Evolutionary conservation across 2,888 invertebrate genomes (phyloP).

Genomic region (Eupithecia pulchellata): DNA sequence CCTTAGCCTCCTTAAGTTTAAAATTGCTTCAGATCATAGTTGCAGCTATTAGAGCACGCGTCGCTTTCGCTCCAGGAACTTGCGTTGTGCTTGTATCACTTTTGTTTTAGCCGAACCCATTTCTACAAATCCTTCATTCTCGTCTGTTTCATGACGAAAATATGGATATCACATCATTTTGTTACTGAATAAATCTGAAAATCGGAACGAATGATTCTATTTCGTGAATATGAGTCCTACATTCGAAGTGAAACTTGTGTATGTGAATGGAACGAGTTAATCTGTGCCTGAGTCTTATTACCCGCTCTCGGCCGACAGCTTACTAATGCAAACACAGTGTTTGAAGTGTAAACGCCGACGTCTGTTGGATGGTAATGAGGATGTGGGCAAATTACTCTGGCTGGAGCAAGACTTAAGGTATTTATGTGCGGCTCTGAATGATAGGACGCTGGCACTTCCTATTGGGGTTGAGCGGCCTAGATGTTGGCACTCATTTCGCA

Average conservation of each 20-base stretch:
- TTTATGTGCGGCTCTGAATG: slow-evolving; percentile 38
- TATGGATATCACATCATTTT: background rate
- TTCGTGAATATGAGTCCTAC: background rate
- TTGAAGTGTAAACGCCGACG: slow-evolving; percentile 45
- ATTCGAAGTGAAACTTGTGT: slow-evolving; percentile 14
- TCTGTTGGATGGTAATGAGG: slow-evolving; percentile 49
- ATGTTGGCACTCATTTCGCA: slow-evolving; percentile 21
- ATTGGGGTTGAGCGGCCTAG: slow-evolving; percentile 25
- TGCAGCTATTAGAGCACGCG: slow-evolving; percentile 55
- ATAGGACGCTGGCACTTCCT: slow-evolving; percentile 37
- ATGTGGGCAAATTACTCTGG: slow-evolving; percentile 47
- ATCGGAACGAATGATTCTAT: background rate
- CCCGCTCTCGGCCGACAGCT: slow-evolving; percentile 47
- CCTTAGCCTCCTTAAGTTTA: slow-evolving; percentile 44
- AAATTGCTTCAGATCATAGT: slow-evolving; percentile 53
- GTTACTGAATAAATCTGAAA: background rate
- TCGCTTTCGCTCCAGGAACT: slow-evolving; percentile 58
- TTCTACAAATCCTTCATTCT: background rate
- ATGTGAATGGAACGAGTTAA: slow-evolving; percentile 5
- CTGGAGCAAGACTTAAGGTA: slow-evolving; percentile 25
- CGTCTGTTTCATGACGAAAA: background rate
- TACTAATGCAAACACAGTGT: slow-evolving; percentile 56
- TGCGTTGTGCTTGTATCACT: slow-evolving; percentile 29
- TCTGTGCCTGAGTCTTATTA: slow-evolving; percentile 51
- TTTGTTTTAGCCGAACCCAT: background rate